Evolutionary conservation across 2,888 invertebrate species (phyloP), one percentile per base, ranked within the genome.

Genomic region (Lepidocyrtoides sp.): DNA sequence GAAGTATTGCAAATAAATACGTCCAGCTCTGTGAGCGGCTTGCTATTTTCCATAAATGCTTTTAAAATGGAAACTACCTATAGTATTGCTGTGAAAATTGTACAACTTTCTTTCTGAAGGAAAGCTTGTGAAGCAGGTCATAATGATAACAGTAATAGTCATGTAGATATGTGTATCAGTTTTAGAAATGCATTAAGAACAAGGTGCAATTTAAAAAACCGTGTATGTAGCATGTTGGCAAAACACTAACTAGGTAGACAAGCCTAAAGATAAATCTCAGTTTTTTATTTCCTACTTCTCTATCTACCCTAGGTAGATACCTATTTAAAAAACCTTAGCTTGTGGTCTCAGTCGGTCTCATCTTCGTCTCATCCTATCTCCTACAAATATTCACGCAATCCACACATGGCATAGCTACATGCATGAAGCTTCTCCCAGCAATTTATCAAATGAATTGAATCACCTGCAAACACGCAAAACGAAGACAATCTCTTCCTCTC

Each of bases 391-490:
- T 12, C 51, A 48, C 2, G 14, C 10, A 48, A 2, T 17, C n/a
- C 51, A 75, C 41, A 75, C 44, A 85, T 69, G n/a, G 29, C 63
- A 23, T 32, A 2, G 14, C 5, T 14, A 14, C 7, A 7, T n/a
- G 51, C 41, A 69, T 17, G 17, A 10, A 17, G 23, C 63, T 69
- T 4, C 32, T 48, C 44, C 32, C 12, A 10, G 89, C 84, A 90
- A 84, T 90, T 90, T 90, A 90, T 90, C 89, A 90, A 90, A 90
- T 90, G 89, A 90, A 90, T 90, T 90, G 89, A 90, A 90, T 90
- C 89, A 90, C 89, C 89, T 90, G 89, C 75, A 84, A 90, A 90
- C 89, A 90, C 89, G 89, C 89, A 90, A 90, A 77, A 77, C 48
- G 20, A 57, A 88, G 26, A 77, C 66, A 81, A 79, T 88, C 81